A percentile compares a stretch with the other conserved stretches of the same genome.
phyloP scores from a whole-genome alignment of 2,888 invertebrate species.

The Chymomyza amoena region DNA sequence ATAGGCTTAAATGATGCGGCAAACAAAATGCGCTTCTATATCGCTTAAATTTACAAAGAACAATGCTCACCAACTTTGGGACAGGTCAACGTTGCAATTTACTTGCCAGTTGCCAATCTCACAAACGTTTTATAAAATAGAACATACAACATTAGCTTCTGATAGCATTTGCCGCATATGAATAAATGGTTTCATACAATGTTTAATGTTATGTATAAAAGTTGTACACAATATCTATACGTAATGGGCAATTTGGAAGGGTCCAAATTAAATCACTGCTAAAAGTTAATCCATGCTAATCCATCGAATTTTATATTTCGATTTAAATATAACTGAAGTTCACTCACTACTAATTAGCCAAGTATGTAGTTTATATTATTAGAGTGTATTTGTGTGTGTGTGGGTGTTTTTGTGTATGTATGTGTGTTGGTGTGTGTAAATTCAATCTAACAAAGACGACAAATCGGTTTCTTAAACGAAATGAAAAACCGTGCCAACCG shows the following conservation, averaged over 20 bases:
- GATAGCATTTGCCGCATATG: not conserved
- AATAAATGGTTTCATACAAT: not conserved
- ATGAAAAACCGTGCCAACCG: slow-evolving; percentile 27
- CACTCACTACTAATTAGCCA: not conserved
- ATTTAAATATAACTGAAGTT: not conserved
- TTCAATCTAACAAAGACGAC: not conserved
- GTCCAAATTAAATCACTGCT: not conserved
- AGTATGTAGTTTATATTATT: slow-evolving; percentile 9
- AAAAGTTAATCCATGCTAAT: not conserved
- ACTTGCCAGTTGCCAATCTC: too few relatives aligned
- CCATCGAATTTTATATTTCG: not conserved
- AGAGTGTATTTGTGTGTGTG: slow-evolving; percentile 15
- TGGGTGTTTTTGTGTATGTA: slow-evolving; percentile 11
- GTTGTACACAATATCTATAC: not conserved
- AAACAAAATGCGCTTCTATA: not conserved
- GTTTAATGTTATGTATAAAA: not conserved
- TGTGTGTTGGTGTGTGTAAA: not conserved
- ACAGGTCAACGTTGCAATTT: not conserved
- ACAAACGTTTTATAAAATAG: not conserved
- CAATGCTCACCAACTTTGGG: not conserved
- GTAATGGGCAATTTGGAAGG: not conserved
- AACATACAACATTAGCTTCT: not conserved
- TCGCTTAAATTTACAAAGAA: not conserved
- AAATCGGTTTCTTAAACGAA: slow-evolving; percentile 15
- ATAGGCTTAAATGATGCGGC: slow-evolving; percentile 31